Base-by-base conservation (phyloP, 2,888 invertebrate genomes). In the Trichacis sp. region DNA sequence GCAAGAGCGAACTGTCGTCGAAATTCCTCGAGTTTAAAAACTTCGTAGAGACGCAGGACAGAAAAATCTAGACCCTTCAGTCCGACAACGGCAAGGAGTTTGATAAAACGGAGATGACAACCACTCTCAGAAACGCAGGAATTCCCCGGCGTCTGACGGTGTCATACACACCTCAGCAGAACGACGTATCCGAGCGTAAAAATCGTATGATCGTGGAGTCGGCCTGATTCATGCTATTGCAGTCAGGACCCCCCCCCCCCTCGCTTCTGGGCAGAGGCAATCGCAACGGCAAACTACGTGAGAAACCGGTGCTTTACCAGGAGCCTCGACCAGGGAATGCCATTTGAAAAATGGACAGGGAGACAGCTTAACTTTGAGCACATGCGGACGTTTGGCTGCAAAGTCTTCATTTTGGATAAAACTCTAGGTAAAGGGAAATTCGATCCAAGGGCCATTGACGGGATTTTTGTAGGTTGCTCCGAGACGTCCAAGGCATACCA, bases 91-190 rank as follows among this genome's bases (percentile, higher is more conserved):
- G 71, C 1, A 18, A 19, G 1, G 68, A 73, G 49, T 72, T 57
- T 40, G 40, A 40, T 11, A 68, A 61, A 46, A 8, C n/a, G 8
- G 36, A 36, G 18, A 46, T 68, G 38, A 20, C 33, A 0, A 12
- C 38, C 4, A 8, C 52, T n/a, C 30, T 62, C 2, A 66, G 52
- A 36, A 45, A 56, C 2, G 48, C 68, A 6, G 78, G 77, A 14
- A 81, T 78, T 6, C 20, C 19, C 0, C 73, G 73, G 19, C 63
- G 73, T 42, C 45, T 59, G 4, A 71, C 76, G 0, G 63, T 70
- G 1, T 69, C 79, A 0, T 68, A 76, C 49, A 77, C 72, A 3
- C 77, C 77, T 0, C 69, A 78, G 53, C 75, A 76, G 40, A 82
- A 80, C 69, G 61, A 58, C 12, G 55, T 66, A 9, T 24, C 53